phyloP scores from a whole-genome alignment of 2,888 invertebrate species.

The Anthophora plumipes region DNA sequence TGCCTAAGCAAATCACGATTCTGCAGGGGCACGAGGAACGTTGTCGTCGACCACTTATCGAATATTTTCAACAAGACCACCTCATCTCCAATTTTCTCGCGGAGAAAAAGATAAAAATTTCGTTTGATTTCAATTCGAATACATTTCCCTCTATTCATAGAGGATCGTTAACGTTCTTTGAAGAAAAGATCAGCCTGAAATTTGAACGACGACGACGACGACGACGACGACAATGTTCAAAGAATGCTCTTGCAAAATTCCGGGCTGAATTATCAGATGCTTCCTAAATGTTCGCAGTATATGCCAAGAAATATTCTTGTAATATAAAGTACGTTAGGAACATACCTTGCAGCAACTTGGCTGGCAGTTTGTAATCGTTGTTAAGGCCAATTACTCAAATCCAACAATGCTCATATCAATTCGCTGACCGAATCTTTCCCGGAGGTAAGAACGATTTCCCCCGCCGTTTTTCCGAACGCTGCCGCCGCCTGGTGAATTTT shows the following conservation, averaged over 20 bases:
- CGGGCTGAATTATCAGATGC: slow-evolving; percentile 59
- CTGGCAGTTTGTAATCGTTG: slow-evolving; percentile 51
- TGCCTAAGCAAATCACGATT: slow-evolving; percentile 30
- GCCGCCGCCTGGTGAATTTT: neutral
- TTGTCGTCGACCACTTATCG: slow-evolving; percentile 31
- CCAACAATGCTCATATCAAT: slow-evolving; percentile 64
- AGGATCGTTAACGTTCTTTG: no score
- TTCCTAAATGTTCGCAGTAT: slow-evolving; percentile 69
- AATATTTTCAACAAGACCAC: neutral
- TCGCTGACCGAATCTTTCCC: slow-evolving; percentile 46
- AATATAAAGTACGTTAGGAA: slow-evolving; percentile 64
- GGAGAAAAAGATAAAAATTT: neutral
- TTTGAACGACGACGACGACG: no score
- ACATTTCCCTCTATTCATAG: neutral
- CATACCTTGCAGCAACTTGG: slow-evolving; percentile 63
- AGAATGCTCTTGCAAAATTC: slow-evolving; percentile 26
- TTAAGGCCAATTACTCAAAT: slow-evolving; percentile 44
- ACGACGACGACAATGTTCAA: slow-evolving; percentile 23
- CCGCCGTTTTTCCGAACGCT: neutral
- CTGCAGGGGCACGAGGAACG: slow-evolving; percentile 24
- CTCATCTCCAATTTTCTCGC: no score
- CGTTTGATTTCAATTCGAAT: neutral
- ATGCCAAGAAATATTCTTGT: slow-evolving; percentile 69
- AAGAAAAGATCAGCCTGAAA: slow-evolving; percentile 11
- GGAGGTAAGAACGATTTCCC: neutral